Evolutionary conservation across 2,888 invertebrate species (phyloP), one percentile per base, ranked within the genome.

Genomic region (Microctonus aethiopoides): DNA sequence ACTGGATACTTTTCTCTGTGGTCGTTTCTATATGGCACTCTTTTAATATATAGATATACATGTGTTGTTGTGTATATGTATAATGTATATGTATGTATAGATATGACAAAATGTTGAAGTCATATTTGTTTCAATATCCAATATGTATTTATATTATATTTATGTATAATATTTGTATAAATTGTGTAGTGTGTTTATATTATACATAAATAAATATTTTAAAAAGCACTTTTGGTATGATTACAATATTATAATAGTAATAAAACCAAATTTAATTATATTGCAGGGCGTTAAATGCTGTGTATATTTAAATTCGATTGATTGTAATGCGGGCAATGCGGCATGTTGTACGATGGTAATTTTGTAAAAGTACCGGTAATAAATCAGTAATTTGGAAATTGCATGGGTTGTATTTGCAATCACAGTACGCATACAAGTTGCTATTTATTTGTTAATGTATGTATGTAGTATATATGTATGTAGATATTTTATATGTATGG

Each of bases 301-400:
- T 24, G 34, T 24, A 24, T n/a, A 65, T 65, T 63, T 34, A 65
- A 54, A 65, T 56, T 65, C 39, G 56, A 56, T 65, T 65, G 56
- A 36, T 39, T 65, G 65, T 65, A 65, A 65, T 65, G 39, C 20
- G 65, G 65, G n/a, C n/a, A n/a, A n/a, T 16, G 39, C 56, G 41
- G n/a, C n/a, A n/a, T n/a, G n/a, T 65, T 39, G 10, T 36, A 65
- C 54, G 56, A 52, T 22, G 22, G 41, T 67, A 67, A 67, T 60
- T 61, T 59, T 36, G 60, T 16, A 67, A 61, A 61, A 61, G 52
- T 51, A 20, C 13, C 24, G 51, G 61, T 26, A 36, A 62, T 68
- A 62, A 62, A 63, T 69, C 60, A 69, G 59, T 20, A 65, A 69
- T 65, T 69, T 56, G 26, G n/a, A 20, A 68, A 68, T 64, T 63